Conservation (phyloP, 2,113 vertebrate genomes). For the Morone chrysops region DNA sequence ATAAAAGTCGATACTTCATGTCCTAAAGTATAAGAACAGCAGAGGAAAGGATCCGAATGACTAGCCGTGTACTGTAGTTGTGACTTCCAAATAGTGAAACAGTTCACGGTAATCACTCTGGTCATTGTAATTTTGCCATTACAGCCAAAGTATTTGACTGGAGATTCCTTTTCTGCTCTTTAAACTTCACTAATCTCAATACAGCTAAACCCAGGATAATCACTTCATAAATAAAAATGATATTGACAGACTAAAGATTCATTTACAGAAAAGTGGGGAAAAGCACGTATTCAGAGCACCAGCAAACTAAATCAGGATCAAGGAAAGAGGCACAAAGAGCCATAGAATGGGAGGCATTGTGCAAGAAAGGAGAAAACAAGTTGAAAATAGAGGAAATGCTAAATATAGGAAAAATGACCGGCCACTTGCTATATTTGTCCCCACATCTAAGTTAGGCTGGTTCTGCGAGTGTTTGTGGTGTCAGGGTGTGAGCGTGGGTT, state of each 20-base stretch:
- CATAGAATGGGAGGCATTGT: slow-evolving; percentile 65
- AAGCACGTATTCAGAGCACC: slow-evolving; percentile 45
- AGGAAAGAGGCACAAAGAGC: slow-evolving; percentile 41
- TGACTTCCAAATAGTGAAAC: not conserved
- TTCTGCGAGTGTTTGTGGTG: slow-evolving; percentile 36
- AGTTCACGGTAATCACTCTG: not conserved
- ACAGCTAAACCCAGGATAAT: slow-evolving; percentile 2
- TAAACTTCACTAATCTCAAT: not conserved
- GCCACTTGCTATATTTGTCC: slow-evolving; percentile 54
- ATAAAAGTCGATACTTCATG: slow-evolving; percentile 33
- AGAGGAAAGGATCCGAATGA: not conserved
- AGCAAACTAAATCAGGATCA: slow-evolving; percentile 51
- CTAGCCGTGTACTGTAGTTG: too few species aligned
- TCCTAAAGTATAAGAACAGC: slow-evolving; percentile 16
- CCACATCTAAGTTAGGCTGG: slow-evolving; percentile 53
- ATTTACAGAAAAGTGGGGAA: slow-evolving; percentile 44
- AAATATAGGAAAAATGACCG: slow-evolving; percentile 66
- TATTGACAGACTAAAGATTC: slow-evolving; percentile 49
- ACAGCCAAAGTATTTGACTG: not conserved
- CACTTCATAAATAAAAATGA: slow-evolving; percentile 36
- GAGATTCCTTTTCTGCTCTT: slow-evolving; percentile 1
- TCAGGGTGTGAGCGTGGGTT: slow-evolving; percentile 59
- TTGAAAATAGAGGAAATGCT: slow-evolving; percentile 63
- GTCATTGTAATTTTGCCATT: not conserved
- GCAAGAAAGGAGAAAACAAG: slow-evolving; percentile 48